Evolutionary conservation across 2,888 invertebrate species (phyloP).

Genomic region (Melieria omissa): DNA sequence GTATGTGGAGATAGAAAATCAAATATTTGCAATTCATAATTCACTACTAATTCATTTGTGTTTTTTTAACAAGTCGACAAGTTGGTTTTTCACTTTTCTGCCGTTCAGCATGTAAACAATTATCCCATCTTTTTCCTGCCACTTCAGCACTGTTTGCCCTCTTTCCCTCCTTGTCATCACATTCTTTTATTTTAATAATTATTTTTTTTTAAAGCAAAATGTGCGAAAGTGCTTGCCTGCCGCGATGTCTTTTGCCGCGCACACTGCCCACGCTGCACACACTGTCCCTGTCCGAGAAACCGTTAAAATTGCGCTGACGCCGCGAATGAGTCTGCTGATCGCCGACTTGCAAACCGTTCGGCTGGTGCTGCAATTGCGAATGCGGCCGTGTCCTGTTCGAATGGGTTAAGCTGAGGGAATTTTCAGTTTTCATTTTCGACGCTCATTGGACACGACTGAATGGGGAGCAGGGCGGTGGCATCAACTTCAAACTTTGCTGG

Average conservation of each 20-base stretch:
- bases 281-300: constrained; percentile 62
- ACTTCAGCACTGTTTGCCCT: too few relatives aligned
- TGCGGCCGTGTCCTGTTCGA: constrained; percentile 55
- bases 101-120: too few relatives aligned
- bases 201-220: not conserved
- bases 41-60: too few relatives aligned
- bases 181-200: not conserved
- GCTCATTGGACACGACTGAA: constrained; percentile 21
- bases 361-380: constrained; percentile 52
- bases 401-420: constrained; percentile 58
- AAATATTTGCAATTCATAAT: too few relatives aligned
- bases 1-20: too few relatives aligned
- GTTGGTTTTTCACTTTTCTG: too few relatives aligned
- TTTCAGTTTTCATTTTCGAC: constrained; percentile 65
- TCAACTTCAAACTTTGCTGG: constrained; percentile 34
- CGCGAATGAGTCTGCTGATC: constrained; percentile 5
- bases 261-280: constrained; percentile 56
- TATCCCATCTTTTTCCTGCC: too few relatives aligned
- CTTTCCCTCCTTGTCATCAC: not conserved
- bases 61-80: too few relatives aligned
- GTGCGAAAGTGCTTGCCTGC: constrained; percentile 50
- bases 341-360: constrained; percentile 26
- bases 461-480: constrained; percentile 31
- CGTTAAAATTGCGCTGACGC: constrained; percentile 36
- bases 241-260: constrained; percentile 55